Evolutionary conservation across 2,113 vertebrate genomes (phyloP).

Genomic region (Halcyon malimbica): DNA sequence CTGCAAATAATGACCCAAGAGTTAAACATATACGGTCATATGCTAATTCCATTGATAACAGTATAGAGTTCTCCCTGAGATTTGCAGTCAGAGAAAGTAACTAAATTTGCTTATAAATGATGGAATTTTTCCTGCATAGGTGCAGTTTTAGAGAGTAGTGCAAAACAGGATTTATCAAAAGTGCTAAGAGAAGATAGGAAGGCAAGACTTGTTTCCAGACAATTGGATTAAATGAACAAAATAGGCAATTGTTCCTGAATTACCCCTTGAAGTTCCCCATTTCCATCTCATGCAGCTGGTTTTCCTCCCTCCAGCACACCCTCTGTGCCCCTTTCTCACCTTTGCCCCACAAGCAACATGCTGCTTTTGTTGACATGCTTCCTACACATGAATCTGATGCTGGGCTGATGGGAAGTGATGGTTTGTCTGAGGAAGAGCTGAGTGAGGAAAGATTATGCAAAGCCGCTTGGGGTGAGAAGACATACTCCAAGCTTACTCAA

Average conservation of each 20-base stretch:
- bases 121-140: neutral
- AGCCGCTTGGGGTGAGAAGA: neutral
- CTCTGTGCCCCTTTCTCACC: neutral
- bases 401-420: neutral
- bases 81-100: neutral
- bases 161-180: neutral
- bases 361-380: neutral
- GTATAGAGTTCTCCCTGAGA: neutral
- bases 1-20: neutral
- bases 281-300: neutral
- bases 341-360: neutral
- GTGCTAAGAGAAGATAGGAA: neutral
- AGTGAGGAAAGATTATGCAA: neutral
- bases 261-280: neutral
- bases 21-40: neutral
- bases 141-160: neutral
- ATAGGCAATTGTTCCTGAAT: neutral
- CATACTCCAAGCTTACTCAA: neutral
- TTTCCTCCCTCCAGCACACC: neutral
- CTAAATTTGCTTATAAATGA: neutral
- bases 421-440: neutral
- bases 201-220: neutral
- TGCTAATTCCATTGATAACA: neutral
- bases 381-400: neutral
- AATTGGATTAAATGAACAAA: neutral